phyloP scores from a whole-genome alignment of 2,888 invertebrate genomes.

The Dioctria linearis region DNA sequence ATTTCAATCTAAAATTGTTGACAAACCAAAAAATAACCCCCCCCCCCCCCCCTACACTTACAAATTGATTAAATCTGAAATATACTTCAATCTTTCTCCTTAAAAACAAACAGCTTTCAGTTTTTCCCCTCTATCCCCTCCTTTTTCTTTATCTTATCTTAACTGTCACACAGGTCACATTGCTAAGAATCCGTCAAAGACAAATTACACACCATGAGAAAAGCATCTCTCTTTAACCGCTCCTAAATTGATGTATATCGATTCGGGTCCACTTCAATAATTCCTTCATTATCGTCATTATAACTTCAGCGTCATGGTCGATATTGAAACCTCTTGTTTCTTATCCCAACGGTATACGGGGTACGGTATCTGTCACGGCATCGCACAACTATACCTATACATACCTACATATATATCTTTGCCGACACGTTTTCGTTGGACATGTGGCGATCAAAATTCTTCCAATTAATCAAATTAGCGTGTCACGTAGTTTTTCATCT shows the following conservation, averaged over 20 bases:
- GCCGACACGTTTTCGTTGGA: conserved; percentile 41
- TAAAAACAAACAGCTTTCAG: too few species aligned
- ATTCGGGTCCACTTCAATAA: conserved; percentile 27
- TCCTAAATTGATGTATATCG: not conserved
- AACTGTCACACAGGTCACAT: not conserved
- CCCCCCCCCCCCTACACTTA: too few species aligned
- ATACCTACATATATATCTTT: not conserved
- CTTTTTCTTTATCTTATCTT: too few species aligned
- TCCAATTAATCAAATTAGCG: conserved; percentile 56
- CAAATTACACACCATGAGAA: not conserved
- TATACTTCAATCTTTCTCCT: too few species aligned
- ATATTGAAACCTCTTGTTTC: conserved; percentile 21
- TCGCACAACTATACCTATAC: not conserved
- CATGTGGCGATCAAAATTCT: conserved; percentile 53
- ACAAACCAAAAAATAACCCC: too few species aligned
- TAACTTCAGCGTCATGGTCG: conserved; percentile 49
- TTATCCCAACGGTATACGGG: conserved; percentile 12
- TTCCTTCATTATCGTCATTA: conserved; percentile 55
- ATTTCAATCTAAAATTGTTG: too few species aligned
- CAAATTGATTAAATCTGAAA: too few species aligned
- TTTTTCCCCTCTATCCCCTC: too few species aligned
- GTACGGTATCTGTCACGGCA: conserved; percentile 37
- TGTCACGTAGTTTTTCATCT: conserved; percentile 52
- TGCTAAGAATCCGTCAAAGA: conserved; percentile 5
- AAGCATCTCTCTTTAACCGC: not conserved